Evolutionary conservation across 2,888 invertebrate species (phyloP), one percentile per base, ranked within the genome.

Genomic region (Zootermopsis nevadensis): DNA sequence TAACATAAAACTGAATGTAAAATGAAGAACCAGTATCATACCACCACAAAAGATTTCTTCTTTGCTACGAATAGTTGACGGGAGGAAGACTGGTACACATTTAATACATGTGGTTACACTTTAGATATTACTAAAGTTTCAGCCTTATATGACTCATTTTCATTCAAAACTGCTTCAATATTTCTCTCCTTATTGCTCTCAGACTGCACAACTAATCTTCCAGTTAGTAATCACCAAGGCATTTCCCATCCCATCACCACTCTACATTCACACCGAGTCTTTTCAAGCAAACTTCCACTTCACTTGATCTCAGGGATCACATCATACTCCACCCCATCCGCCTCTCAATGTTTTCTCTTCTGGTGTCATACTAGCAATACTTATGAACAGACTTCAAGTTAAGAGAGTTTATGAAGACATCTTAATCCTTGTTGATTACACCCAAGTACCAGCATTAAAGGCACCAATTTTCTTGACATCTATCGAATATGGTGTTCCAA

Each of bases 381-480:
- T 69, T 69, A 69, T 69, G 22, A 69, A 30, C 33, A 69, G 33
- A 33, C 33, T 69, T 69, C 24, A 33, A 69, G 33, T 69, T 69
- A 69, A 69, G 69, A 33, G 30, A 77, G 31, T 55, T 77, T 77
- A 76, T 77, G 55, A 53, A 55, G 31, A 77, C 77, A 55, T 77
- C 77, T 53, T 77, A 77, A 77, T 77, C 77, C 77, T 10, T 55
- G 77, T 77, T 77, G 77, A 77, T 77, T 77, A 55, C 77, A 53
- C 15, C 22, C 31, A 69, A 69, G 69, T 33, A 69, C 33, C 19
- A 33, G 69, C 33, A 33, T 33, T 33, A 69, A 10, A 24, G 15
- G 0, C 30, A 30, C 31, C 1, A 31, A 67, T 27, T 67, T 19
- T 30, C 67, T 67, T 67, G 67, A 67, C 2, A 31, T 55, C 55